These are phyloP conservation scores for Iphiclides podalirius DNA, from an alignment of 2,888 invertebrate species.

Conservation along the genomic window DNA sequence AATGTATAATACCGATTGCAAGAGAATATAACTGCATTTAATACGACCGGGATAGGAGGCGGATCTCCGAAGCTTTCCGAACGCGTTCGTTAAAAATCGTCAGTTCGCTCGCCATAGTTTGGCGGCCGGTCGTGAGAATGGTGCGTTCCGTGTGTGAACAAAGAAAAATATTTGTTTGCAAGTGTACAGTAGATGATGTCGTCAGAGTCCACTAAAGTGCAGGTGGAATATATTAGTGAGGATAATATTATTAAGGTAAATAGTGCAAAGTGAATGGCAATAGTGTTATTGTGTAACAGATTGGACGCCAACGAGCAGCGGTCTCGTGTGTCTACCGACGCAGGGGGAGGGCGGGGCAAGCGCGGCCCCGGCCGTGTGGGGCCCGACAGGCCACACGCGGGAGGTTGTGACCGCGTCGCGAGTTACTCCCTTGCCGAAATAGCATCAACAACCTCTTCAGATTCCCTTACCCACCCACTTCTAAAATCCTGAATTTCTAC, in stretches of 20 bases:
- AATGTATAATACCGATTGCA: background rate
- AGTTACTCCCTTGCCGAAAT: conserved; percentile 78
- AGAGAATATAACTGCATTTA: conserved; percentile 41
- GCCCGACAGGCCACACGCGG: conserved; percentile 79
- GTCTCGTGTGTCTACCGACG: conserved; percentile 70
- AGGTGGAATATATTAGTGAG: conserved; percentile 75
- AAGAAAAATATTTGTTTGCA: conserved; percentile 67
- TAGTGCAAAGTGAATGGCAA: conserved; percentile 54
- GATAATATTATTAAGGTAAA: conserved; percentile 73
- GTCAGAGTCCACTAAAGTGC: conserved; percentile 73
- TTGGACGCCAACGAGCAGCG: conserved; percentile 75
- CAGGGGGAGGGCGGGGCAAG: conserved; percentile 80
- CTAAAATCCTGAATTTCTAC: conserved; percentile 26
- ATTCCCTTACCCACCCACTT: conserved; percentile 39
- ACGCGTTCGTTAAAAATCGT: conserved; percentile 52
- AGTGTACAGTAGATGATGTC: conserved; percentile 75
- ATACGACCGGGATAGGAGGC: conserved; percentile 75
- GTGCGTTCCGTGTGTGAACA: conserved; percentile 71
- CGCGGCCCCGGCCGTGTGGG: conserved; percentile 79
- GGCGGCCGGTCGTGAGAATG: conserved; percentile 78
- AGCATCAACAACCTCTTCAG: conserved; percentile 57
- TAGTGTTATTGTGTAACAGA: conserved; percentile 73
- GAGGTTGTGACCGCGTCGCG: conserved; percentile 81
- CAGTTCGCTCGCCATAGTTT: conserved; percentile 76
- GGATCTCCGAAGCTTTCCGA: conserved; percentile 74